These are phyloP conservation scores for Zaprionus capensis DNA, from an alignment of 1,140 invertebrate species.

Conservation along the genomic window DNA sequence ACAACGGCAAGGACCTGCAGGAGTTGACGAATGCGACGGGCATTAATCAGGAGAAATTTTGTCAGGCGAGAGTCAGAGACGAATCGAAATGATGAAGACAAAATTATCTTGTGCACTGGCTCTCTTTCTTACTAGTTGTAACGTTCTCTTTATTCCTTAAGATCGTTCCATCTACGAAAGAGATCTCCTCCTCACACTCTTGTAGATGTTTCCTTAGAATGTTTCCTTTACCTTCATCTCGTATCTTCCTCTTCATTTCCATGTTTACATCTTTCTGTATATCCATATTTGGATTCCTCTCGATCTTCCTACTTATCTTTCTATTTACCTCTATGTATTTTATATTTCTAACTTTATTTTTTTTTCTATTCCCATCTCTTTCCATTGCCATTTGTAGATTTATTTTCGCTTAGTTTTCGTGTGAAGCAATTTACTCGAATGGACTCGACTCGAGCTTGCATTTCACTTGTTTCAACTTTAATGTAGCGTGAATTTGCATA, in stretches of 20 bases:
- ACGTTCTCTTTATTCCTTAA: too few species aligned
- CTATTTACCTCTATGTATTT: neutral
- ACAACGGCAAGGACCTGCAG: slow-evolving; percentile 15
- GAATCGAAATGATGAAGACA: slow-evolving; percentile 15
- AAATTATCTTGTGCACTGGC: neutral
- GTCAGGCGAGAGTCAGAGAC: neutral
- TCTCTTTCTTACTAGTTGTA: neutral
- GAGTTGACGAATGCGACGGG: slow-evolving; percentile 48
- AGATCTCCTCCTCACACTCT: too few species aligned
- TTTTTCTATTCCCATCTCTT: neutral
- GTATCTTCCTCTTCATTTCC: too few species aligned
- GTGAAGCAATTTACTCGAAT: slow-evolving; percentile 26
- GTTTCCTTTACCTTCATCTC: too few species aligned
- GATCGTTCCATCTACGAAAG: too few species aligned
- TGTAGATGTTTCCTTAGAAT: too few species aligned
- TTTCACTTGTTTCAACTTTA: slow-evolving; percentile 52
- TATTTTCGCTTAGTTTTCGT: slow-evolving; percentile 21
- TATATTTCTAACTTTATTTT: neutral
- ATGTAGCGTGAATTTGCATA: slow-evolving; percentile 69
- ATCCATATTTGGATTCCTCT: too few species aligned
- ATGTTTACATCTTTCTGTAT: too few species aligned
- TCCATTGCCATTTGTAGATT: neutral
- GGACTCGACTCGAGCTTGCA: slow-evolving; percentile 26
- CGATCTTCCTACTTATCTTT: neutral
- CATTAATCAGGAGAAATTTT: slow-evolving; percentile 69